Conservation (phyloP, 2,888 invertebrate species). For the Chrysotoxum bicinctum region DNA sequence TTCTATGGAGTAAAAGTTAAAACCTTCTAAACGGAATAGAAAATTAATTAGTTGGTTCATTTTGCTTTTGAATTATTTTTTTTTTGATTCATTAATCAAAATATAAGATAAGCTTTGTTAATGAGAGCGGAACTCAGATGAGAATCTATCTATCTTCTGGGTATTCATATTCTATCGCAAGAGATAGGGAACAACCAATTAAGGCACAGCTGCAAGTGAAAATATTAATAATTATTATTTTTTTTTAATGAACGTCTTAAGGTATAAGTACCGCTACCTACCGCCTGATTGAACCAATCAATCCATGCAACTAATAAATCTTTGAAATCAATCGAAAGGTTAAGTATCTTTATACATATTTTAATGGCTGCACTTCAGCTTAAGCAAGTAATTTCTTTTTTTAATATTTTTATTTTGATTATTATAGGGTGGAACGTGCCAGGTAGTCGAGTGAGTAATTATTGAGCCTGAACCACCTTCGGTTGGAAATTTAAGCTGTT, state of each 20-base stretch:
- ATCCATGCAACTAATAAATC: conserved; percentile 38
- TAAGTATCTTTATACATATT: conserved; percentile 4
- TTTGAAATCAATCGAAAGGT: conserved; percentile 26
- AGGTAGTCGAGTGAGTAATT: neutral
- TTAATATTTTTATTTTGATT: neutral
- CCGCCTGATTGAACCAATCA: conserved; percentile 7
- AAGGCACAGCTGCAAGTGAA: conserved; percentile 21
- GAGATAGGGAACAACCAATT: conserved; percentile 2
- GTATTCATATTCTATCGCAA: neutral
- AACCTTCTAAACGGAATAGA: conserved; percentile 51
- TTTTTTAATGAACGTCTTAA: neutral
- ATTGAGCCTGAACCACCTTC: neutral
- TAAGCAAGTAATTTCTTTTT: neutral
- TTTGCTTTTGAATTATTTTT: conserved; percentile 7
- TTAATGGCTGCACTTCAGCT: conserved; percentile 17
- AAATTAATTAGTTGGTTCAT: conserved; percentile 52
- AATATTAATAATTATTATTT: neutral
- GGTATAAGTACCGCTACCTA: neutral
- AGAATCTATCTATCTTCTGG: conserved; percentile 6
- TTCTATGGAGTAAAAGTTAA: conserved; percentile 29
- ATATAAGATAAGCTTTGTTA: conserved; percentile 11
- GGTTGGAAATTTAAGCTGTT: neutral
- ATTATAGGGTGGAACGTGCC: neutral
- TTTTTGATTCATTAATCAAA: conserved; percentile 46
- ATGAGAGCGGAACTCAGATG: conserved; percentile 50